Evolutionary conservation across 2,888 invertebrate species (phyloP).

Genomic region (Heteropelma amictum): DNA sequence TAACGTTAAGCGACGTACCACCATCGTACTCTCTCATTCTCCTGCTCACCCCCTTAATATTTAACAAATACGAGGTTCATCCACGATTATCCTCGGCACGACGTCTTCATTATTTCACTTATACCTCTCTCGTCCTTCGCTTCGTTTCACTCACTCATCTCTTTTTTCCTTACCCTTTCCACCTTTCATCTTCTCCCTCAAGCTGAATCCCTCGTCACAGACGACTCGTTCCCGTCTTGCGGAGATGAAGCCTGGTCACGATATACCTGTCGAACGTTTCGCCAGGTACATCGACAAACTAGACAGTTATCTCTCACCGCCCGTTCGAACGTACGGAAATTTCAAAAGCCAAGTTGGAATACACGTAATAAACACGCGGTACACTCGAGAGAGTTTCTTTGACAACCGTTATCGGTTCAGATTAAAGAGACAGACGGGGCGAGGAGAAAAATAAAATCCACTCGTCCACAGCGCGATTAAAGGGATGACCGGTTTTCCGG

Average conservation of each 20-base stretch:
- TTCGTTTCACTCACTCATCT: not conserved
- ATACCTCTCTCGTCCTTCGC: not conserved
- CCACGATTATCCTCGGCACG: conserved; percentile 57
- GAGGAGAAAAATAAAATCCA: too few relatives aligned
- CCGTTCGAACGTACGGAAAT: conserved; percentile 45
- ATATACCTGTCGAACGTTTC: conserved; percentile 51
- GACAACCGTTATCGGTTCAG: conserved; percentile 38
- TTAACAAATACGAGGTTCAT: conserved; percentile 57
- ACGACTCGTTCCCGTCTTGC: conserved; percentile 24
- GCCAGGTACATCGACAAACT: conserved; percentile 35
- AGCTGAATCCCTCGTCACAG: conserved; percentile 25
- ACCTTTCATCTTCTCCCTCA: not conserved
- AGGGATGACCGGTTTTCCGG: too few relatives aligned
- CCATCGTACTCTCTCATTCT: not conserved
- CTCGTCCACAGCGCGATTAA: too few relatives aligned
- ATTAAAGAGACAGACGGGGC: too few relatives aligned
- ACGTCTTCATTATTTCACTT: conserved; percentile 58
- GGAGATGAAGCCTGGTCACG: conserved; percentile 36
- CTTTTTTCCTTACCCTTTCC: not conserved
- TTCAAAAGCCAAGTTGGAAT: conserved; percentile 31
- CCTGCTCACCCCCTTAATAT: conserved; percentile 35
- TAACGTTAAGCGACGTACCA: conserved; percentile 43
- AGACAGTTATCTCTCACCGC: conserved; percentile 51
- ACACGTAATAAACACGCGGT: conserved; percentile 26
- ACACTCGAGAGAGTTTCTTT: not conserved